Conservation (phyloP, 2,888 invertebrate genomes). For the Aporophyla nigra region DNA sequence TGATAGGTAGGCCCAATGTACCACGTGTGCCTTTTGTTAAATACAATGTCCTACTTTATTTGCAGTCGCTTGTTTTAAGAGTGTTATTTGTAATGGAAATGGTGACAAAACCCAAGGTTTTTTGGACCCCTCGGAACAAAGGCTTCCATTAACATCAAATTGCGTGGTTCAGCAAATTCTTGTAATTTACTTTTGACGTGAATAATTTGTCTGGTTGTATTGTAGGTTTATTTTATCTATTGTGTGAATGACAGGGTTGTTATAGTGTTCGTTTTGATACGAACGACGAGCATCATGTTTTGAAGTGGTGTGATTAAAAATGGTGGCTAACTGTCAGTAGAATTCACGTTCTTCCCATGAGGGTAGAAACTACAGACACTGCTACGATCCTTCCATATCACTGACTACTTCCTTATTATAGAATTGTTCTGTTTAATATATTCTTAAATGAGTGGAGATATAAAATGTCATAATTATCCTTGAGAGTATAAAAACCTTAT, state of each 20-base stretch:
- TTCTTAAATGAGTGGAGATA: not conserved
- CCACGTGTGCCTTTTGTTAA: constrained; percentile 66
- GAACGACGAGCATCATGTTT: not conserved
- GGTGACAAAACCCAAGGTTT: constrained; percentile 51
- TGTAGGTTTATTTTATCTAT: not conserved
- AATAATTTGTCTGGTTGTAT: constrained; percentile 16
- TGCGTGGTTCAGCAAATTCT: constrained; percentile 53
- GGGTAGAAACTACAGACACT: not conserved
- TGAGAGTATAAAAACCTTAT: not conserved
- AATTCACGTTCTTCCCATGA: no score
- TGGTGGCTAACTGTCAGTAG: not conserved
- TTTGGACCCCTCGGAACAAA: constrained; percentile 55
- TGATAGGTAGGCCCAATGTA: constrained; percentile 45
- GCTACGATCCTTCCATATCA: not conserved
- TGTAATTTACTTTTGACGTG: constrained; percentile 54
- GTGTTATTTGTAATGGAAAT: constrained; percentile 55
- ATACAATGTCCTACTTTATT: constrained; percentile 64
- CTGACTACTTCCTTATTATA: not conserved
- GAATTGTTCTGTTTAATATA: not conserved
- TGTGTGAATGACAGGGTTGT: not conserved
- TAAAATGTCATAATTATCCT: not conserved
- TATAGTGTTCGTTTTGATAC: not conserved
- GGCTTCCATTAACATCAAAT: constrained; percentile 59
- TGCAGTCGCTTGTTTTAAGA: constrained; percentile 58
- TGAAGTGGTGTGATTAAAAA: no score